Conservation (phyloP, 2,113 vertebrate genomes). For the Oenanthe oenanthe region DNA sequence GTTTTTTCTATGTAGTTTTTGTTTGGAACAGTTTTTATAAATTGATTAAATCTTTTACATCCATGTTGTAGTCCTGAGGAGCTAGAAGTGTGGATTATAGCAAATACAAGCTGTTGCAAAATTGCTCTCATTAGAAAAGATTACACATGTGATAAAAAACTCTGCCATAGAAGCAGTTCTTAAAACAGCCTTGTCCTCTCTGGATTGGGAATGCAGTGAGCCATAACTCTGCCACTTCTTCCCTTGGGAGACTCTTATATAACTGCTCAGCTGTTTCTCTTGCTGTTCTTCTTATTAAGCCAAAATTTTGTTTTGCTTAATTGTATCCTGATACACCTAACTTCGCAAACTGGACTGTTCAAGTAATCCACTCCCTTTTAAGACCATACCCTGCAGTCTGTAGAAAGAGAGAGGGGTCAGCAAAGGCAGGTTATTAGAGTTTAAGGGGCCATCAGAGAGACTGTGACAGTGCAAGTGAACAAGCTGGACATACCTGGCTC, state of each 20-base stretch:
- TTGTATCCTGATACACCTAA: neutral
- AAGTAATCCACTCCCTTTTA: neutral
- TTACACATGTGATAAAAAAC: neutral
- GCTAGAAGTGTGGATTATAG: neutral
- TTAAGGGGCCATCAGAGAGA: neutral
- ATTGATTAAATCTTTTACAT: neutral
- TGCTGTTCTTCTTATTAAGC: neutral
- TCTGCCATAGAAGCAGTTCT: neutral
- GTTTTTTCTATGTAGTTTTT: neutral
- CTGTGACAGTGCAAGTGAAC: accelerated
- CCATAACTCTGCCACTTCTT: constrained; percentile 4
- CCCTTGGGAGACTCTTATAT: neutral
- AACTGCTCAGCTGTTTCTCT: constrained; percentile 48
- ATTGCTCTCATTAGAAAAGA: neutral
- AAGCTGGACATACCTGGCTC: neutral
- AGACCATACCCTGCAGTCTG: neutral
- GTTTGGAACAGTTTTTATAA: neutral
- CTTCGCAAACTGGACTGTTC: neutral
- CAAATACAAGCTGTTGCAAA: neutral
- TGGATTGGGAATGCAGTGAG: neutral
- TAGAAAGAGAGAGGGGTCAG: neutral
- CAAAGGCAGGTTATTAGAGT: neutral
- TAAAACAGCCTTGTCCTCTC: neutral
- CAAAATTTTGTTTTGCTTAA: constrained; percentile 5
- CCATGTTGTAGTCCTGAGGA: neutral